Percentiles rank a stretch among this genome's conserved stretches.
Evolutionary conservation across 2,888 invertebrate genomes (phyloP).

Genomic region (Cosmia trapezina): DNA sequence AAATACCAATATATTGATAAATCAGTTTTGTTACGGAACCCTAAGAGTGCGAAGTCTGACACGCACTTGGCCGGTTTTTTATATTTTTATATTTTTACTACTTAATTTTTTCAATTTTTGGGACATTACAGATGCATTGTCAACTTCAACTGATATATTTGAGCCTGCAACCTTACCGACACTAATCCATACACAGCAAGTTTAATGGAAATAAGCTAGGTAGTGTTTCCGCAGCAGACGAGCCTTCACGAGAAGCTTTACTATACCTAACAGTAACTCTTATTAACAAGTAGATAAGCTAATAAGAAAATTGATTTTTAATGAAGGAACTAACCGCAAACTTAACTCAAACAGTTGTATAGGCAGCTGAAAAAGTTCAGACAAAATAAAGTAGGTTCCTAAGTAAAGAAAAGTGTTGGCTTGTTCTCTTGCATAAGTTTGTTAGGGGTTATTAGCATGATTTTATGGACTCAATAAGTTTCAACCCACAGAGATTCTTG

Average conservation of each 20-base stretch:
- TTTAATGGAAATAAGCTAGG: not conserved
- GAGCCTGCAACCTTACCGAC: not conserved
- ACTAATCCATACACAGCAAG: not conserved
- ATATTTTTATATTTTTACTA: not conserved
- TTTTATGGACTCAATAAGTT: constrained; percentile 14
- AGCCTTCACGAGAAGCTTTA: not conserved
- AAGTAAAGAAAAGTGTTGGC: constrained; percentile 10
- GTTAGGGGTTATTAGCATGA: constrained; percentile 14
- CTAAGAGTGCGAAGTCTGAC: no score
- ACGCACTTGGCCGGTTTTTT: no score
- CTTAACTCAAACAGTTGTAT: not conserved
- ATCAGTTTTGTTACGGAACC: no score
- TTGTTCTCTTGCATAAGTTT: constrained; percentile 14
- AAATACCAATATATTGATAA: no score
- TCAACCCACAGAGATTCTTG: constrained; percentile 3
- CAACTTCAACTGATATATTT: not conserved
- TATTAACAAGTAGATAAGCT: not conserved
- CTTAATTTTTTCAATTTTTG: not conserved
- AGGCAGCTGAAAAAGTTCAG: not conserved
- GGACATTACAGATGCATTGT: not conserved
- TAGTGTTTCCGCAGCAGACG: not conserved
- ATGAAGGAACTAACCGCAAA: not conserved
- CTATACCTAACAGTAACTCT: not conserved
- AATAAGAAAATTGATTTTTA: not conserved
- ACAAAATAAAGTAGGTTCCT: not conserved